phyloP scores from a whole-genome alignment of 2,797 vertebrate species.

The Phataginus tetradactyla region DNA sequence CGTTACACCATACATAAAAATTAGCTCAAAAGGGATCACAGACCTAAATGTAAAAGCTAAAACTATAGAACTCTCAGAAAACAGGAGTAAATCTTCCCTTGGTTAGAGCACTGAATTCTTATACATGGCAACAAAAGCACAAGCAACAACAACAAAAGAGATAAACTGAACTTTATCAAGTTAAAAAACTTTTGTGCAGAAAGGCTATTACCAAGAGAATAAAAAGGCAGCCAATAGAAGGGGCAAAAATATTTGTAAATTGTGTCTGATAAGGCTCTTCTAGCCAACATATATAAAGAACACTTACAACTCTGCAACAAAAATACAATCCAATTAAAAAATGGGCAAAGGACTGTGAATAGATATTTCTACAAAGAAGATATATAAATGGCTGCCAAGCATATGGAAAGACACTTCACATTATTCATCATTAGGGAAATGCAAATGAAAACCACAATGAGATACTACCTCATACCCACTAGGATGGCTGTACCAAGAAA shows the following conservation, averaged over 20 bases:
- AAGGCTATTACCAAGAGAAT: neutral
- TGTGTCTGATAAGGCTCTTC: neutral
- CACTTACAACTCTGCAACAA: neutral
- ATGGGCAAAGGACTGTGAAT: neutral
- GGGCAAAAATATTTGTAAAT: neutral
- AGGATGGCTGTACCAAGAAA: neutral
- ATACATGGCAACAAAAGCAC: neutral
- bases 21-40: neutral
- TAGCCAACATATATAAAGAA: neutral
- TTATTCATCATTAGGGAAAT: neutral
- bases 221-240: neutral
- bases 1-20: neutral
- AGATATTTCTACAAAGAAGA: neutral
- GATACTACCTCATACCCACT: neutral
- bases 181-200: neutral
- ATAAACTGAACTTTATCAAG: neutral
- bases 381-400: neutral
- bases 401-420: neutral
- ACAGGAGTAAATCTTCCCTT: neutral
- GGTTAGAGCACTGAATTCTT: neutral
- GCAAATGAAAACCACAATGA: neutral
- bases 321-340: neutral
- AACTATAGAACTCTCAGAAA: neutral
- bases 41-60: neutral
- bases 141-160: neutral